These are phyloP conservation scores for Helicoverpa assulta DNA, from an alignment of 2,888 invertebrate species.

Conservation along the genomic window DNA sequence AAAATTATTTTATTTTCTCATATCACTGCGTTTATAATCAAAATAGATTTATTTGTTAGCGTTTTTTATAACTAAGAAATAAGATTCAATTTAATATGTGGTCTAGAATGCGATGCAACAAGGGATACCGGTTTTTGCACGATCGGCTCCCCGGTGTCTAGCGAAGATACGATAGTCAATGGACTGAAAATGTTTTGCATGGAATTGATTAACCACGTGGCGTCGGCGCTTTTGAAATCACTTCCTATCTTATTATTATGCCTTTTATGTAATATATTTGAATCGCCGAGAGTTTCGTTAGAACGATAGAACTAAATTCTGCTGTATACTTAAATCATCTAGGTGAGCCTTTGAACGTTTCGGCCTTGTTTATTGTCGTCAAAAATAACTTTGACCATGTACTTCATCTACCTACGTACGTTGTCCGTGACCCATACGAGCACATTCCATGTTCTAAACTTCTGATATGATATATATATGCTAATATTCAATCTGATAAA, in stretches of 20 bases:
- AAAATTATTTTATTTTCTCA: conserved; percentile 47
- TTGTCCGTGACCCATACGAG: conserved; percentile 35
- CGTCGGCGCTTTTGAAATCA: conserved; percentile 64
- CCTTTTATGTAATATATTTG: conserved; percentile 40
- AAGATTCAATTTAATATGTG: conserved; percentile 68
- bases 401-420: background rate
- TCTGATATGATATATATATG: conserved; percentile 61
- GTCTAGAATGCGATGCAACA: conserved; percentile 78
- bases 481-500: conserved; percentile 71
- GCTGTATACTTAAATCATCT: background rate
- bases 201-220: conserved; percentile 77
- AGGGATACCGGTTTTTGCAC: conserved; percentile 81
- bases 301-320: conserved; percentile 15
- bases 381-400: conserved; percentile 23
- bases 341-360: conserved; percentile 9
- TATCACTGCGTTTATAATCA: conserved; percentile 10
- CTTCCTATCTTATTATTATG: conserved; percentile 57
- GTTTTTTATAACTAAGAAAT: conserved; percentile 17
- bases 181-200: conserved; percentile 79
- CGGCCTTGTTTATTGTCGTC: conserved; percentile 12
- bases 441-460: conserved; percentile 41
- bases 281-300: conserved; percentile 29
- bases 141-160: conserved; percentile 86
- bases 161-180: conserved; percentile 79
- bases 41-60: background rate